Percentiles rank a stretch among this genome's conserved stretches.
These are phyloP conservation scores for Crambe crambe DNA, from an alignment of 37 sponge, comb jelly and placozoan species.

Conservation along the genomic window DNA sequence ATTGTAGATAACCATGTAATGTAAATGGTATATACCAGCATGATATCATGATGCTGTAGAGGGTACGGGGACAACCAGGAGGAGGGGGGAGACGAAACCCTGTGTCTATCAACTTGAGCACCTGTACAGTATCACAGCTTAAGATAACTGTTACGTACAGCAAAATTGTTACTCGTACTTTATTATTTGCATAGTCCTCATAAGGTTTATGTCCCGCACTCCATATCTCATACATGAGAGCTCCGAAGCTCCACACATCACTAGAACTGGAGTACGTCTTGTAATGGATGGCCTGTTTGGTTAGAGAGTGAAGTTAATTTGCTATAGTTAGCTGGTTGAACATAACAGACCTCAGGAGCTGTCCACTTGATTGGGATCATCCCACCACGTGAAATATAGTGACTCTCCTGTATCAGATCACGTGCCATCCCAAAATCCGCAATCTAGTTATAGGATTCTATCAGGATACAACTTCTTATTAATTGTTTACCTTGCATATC, in stretches of 20 bases:
- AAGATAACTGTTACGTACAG: not conserved
- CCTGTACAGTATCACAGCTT: not conserved
- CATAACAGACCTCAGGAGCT: slow-evolving; percentile 14
- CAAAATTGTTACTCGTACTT: not conserved
- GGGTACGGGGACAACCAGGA: slow-evolving; percentile 6
- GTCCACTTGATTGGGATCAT: slow-evolving; percentile 22
- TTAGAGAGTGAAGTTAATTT: no score
- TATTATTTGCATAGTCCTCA: not conserved
- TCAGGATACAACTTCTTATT: not conserved
- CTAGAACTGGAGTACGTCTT: slow-evolving; percentile 8
- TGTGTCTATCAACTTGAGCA: not conserved
- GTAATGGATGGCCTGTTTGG: not conserved
- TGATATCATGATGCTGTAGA: not conserved
- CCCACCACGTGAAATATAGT: slow-evolving; percentile 14
- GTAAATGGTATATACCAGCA: no score
- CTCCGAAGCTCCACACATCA: slow-evolving; percentile 21
- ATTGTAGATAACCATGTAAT: no score
- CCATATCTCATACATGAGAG: slow-evolving; percentile 12
- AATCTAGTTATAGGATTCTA: not conserved
- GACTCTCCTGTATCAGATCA: not conserved
- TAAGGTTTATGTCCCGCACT: slow-evolving; percentile 9
- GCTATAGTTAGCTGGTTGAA: no score
- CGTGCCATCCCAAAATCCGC: slow-evolving; percentile 20
- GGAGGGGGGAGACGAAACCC: slow-evolving; percentile 11
- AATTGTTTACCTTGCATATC: slow-evolving; percentile 5